Conservation (phyloP, 2,797 vertebrate species). For the Aselliscus stoliczkanus region DNA sequence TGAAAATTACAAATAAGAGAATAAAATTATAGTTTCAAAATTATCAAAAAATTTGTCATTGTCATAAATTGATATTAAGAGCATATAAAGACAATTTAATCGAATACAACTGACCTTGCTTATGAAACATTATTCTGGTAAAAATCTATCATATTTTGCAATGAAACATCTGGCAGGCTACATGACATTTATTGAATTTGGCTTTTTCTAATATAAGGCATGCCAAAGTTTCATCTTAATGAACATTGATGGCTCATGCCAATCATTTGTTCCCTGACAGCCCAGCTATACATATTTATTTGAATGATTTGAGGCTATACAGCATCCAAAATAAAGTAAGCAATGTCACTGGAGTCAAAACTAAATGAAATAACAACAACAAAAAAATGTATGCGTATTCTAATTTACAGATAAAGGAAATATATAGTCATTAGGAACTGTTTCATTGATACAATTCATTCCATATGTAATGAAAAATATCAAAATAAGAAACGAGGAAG, state of each 20-base stretch:
- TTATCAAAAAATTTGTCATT: neutral
- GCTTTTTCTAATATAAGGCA: constrained; percentile 51
- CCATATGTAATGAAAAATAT: neutral
- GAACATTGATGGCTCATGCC: constrained; percentile 49
- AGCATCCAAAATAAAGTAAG: constrained; percentile 38
- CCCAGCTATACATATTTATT: constrained; percentile 59
- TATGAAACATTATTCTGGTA: constrained; percentile 23
- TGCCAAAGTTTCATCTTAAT: constrained; percentile 46
- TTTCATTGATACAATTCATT: neutral
- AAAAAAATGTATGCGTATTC: neutral
- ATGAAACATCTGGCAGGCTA: constrained; percentile 50
- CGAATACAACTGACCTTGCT: constrained; percentile 31
- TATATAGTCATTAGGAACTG: neutral
- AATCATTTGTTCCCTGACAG: constrained; percentile 60
- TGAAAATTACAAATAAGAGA: neutral
- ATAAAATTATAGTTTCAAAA: constrained; percentile 20
- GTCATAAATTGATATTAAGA: constrained; percentile 32
- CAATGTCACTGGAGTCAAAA: constrained; percentile 59
- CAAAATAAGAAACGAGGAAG: neutral
- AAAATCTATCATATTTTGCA: constrained; percentile 41
- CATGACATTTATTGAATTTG: constrained; percentile 52
- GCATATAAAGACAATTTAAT: constrained; percentile 3
- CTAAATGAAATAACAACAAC: constrained; percentile 36
- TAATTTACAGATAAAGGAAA: neutral
- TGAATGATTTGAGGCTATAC: neutral